Evolutionary conservation across 2,113 vertebrate species (phyloP).

Genomic region (Calidris pygmaea): DNA sequence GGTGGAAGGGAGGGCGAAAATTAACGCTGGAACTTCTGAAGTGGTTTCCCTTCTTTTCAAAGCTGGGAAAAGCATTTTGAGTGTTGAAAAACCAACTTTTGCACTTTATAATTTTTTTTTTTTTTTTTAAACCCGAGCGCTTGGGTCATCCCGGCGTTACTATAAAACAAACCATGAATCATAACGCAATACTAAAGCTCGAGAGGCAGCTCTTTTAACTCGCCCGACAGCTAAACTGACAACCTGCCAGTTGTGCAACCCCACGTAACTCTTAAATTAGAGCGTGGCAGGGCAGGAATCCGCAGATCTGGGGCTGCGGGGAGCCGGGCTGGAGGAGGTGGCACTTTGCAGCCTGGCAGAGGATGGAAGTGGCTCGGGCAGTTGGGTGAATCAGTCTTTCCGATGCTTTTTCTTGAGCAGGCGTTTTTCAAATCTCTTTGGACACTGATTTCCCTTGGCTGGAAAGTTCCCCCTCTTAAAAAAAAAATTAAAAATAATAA

Average conservation of each 20-base stretch:
- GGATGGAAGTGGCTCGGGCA: not conserved
- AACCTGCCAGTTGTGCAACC: not conserved
- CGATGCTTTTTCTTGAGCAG: not conserved
- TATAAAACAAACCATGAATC: not conserved
- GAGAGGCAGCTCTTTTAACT: not conserved
- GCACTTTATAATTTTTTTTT: too few species aligned
- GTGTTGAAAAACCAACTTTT: not conserved
- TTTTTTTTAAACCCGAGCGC: not conserved
- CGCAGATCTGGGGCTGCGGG: not conserved
- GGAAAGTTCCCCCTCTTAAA: not conserved
- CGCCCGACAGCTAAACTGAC: not conserved
- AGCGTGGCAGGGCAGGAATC: not conserved
- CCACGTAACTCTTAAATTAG: fast-evolving
- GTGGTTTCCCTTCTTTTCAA: fast-evolving
- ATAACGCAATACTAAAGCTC: not conserved
- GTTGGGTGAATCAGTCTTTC: not conserved
- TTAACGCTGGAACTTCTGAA: not conserved
- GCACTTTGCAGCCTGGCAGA: not conserved
- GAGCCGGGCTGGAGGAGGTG: not conserved
- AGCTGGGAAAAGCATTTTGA: not conserved
- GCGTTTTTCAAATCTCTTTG: not conserved
- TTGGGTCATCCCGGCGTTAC: not conserved
- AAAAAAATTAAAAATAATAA: too few species aligned
- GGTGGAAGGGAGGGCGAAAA: not conserved
- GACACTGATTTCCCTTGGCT: not conserved